phyloP scores from a whole-genome alignment of 2,888 invertebrate genomes.

The Chaetoderma sp. region DNA sequence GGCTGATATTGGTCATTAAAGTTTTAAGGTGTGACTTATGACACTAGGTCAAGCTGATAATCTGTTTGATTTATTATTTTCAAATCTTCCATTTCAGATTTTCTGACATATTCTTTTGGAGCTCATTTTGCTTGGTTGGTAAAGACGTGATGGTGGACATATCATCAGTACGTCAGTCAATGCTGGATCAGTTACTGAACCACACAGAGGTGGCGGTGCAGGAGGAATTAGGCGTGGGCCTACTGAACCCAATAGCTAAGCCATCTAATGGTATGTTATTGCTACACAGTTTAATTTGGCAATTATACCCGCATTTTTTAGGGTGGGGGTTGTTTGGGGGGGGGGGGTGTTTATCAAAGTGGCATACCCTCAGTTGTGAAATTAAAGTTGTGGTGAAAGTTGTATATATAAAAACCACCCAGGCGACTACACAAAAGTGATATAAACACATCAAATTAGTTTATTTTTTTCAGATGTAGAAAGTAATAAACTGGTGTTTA shows the following conservation, averaged over 20 bases:
- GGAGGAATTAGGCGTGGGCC: conserved; percentile 41
- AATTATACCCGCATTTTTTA: background rate
- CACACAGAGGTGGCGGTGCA: conserved; percentile 49
- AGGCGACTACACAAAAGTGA: too few relatives aligned
- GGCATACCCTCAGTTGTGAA: too few relatives aligned
- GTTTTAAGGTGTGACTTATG: too few relatives aligned
- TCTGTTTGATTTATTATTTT: too few relatives aligned
- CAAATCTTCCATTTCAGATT: conserved; percentile 42
- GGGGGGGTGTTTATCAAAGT: too few relatives aligned
- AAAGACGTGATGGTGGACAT: conserved; percentile 56
- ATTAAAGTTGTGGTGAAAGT: too few relatives aligned
- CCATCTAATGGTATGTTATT: conserved; percentile 49
- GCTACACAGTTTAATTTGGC: background rate
- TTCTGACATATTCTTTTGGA: conserved; percentile 47
- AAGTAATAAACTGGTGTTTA: too few relatives aligned
- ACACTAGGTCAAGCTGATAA: too few relatives aligned
- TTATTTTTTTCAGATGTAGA: too few relatives aligned
- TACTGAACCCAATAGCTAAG: conserved; percentile 52
- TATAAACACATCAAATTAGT: too few relatives aligned
- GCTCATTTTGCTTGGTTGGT: conserved; percentile 57
- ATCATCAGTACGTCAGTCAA: conserved; percentile 52
- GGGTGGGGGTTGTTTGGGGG: background rate
- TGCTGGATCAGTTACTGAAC: conserved; percentile 62
- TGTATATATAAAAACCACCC: too few relatives aligned
- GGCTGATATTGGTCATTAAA: too few relatives aligned